Base-by-base conservation (phyloP, 2,888 invertebrate genomes). In the Sympetrum striolatum region DNA sequence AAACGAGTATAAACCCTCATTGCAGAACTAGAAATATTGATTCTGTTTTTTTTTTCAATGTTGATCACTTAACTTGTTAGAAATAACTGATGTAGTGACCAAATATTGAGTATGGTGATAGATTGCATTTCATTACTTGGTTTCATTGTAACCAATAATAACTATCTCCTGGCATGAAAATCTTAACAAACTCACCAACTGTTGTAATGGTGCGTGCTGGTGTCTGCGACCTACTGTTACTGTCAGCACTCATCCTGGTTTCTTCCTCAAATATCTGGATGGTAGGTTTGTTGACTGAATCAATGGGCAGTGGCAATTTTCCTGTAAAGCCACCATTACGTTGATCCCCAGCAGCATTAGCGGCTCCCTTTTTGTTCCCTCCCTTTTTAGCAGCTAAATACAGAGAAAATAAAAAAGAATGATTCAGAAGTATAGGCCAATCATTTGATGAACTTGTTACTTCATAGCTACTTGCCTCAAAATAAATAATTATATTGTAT, bases 201-300 rank as follows among this genome's bases (percentile, higher is more conserved):
- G 79, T 48, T 12, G 91, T 91, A 44, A 91, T 35, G 1, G 91
- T 58, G 5, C 90, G 90, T 18, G 94, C 94, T 22, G 94, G 94
- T 39, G 94, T 94, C 91, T 94, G 94, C 15, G 86, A 86, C 39
- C 86, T 58, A 37, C 86, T 86, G 22, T 60, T 60, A 60, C 86
- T 86, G 10, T 86, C 86, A 18, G 95, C 94, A 92, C 95, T 95
- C 95, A 95, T 95, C 91, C 95, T 93, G 1, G 95, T 95, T 92
- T 95, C 95, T 92, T 95, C 95, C 91, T 95, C 95, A 91, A 95
- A 94, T 39, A 94, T 94, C 91, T 94, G 94, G 2, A 94, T 93
- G 1, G 93, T 93, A 22, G 86, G 60, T 31, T 86, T 86, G n/a
- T 22, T 22, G 37, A 64, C 37, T 8, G 60, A 86, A 60, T 86